Evolutionary conservation across 1,140 invertebrate genomes (phyloP), one percentile per base, ranked within the genome.

Genomic region (Anastrepha ludens): DNA sequence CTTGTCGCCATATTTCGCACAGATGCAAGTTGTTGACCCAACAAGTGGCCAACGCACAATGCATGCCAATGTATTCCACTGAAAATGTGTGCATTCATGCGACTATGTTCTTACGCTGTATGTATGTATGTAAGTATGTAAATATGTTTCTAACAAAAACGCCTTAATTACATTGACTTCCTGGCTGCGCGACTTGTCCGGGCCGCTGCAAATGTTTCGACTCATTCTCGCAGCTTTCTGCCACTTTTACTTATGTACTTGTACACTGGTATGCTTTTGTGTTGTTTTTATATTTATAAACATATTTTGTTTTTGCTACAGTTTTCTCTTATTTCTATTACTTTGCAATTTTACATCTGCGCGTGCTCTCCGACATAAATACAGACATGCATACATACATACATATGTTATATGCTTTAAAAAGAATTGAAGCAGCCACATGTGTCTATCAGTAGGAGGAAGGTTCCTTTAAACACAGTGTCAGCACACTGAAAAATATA

Each of bases 21-120:
- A 81, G 74, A 81, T 81, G 74, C 17, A 50, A 81, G 74, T 50
- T 81, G 74, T 81, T 81, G 74, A 81, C 74, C 74, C 74, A 81
- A 55, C 74, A 81, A 81, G 74, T 81, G 74, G 74, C 74, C 15
- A 15, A 62, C n/a, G 60, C 5, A 62, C n/a, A 62, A 17, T 81
- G 74, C 70, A 5, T 50, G 29, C 64, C 11, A n/a, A 67, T 74
- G 39, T 74, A 11, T 81, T 29, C 3, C 8, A 11, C 20, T 55
- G 74, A 81, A 81, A 81, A 81, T 81, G n/a, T 55, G n/a, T 29
- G n/a, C 74, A 81, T 29, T 81, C n/a, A 81, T 8, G 70, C 44
- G 15, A 8, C 7, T 47, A 81, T n/a, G 6, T 9, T 20, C 74
- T 81, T 81, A 3, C 17, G 2, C 11, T 58, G 47, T 41, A 55